Conservation (phyloP, 2,113 vertebrate genomes). For the Saccopteryx leptura region DNA sequence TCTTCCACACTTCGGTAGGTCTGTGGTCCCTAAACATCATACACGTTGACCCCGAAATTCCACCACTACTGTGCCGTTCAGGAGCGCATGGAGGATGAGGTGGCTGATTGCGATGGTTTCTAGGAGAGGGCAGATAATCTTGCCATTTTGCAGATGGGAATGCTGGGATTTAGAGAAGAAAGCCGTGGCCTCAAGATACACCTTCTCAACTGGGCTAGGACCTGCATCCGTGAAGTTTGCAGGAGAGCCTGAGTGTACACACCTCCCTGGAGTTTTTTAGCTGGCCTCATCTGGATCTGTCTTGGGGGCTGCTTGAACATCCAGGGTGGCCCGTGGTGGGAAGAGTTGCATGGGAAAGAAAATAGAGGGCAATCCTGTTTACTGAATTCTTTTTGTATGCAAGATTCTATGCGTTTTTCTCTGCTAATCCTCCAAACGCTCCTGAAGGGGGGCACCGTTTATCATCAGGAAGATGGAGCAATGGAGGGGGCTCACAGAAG, state of each 20-base stretch:
- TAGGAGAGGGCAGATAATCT: background rate
- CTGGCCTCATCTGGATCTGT: background rate
- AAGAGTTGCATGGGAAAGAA: background rate
- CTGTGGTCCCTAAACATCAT: background rate
- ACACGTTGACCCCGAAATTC: background rate
- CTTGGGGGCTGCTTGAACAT: background rate
- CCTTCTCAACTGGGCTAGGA: background rate
- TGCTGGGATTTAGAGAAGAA: background rate
- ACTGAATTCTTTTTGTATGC: background rate
- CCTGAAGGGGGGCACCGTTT: slow-evolving; percentile 10
- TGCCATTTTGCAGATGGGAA: background rate
- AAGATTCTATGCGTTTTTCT: background rate
- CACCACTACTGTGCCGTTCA: background rate
- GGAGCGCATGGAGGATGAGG: rapidly evolving
- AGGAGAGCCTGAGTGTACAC: background rate
- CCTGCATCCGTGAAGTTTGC: background rate
- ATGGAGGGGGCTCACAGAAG: background rate
- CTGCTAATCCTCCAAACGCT: slow-evolving; percentile 43
- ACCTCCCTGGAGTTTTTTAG: background rate
- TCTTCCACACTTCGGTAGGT: background rate
- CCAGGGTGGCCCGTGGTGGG: background rate
- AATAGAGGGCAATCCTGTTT: background rate
- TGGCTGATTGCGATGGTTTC: rapidly evolving
- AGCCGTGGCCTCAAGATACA: background rate
- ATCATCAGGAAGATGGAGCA: background rate